Conservation (phyloP, 1,140 invertebrate species). For the Apis cerana region DNA sequence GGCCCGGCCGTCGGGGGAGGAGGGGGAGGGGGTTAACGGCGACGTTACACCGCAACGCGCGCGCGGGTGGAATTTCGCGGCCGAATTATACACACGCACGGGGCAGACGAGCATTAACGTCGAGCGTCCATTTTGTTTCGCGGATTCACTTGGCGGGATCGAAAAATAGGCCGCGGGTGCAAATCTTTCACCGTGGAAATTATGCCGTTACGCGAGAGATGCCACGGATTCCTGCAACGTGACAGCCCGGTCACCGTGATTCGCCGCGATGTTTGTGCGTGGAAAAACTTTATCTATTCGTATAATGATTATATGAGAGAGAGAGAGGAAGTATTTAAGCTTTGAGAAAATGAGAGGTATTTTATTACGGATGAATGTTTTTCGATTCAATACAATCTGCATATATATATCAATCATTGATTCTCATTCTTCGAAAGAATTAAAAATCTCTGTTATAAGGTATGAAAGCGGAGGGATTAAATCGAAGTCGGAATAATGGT, state of each 20-base stretch:
- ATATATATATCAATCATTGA: no score
- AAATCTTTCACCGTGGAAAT: conserved; percentile 56
- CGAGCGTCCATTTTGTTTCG: conserved; percentile 36
- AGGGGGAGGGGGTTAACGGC: conserved; percentile 23
- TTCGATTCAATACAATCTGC: no score
- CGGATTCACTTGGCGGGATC: conserved; percentile 22
- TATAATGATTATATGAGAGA: no score
- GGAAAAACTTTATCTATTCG: not conserved
- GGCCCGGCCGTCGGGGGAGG: conserved; percentile 41
- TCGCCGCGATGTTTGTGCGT: not conserved
- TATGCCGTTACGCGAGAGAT: conserved; percentile 44
- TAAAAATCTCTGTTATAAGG: no score
- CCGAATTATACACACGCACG: conserved; percentile 41
- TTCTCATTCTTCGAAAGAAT: no score
- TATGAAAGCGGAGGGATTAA: no score
- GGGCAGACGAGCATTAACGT: conserved; percentile 36
- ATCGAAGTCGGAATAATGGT: no score
- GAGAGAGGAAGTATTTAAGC: no score
- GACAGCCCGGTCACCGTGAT: conserved; percentile 24
- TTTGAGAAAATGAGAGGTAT: no score
- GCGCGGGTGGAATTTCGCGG: conserved; percentile 57
- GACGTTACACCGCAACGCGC: conserved; percentile 45
- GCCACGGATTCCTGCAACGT: conserved; percentile 38
- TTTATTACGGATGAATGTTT: no score
- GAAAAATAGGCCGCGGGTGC: conserved; percentile 28